phyloP scores from a whole-genome alignment of 2,113 vertebrate genomes.

The Buteo buteo region DNA sequence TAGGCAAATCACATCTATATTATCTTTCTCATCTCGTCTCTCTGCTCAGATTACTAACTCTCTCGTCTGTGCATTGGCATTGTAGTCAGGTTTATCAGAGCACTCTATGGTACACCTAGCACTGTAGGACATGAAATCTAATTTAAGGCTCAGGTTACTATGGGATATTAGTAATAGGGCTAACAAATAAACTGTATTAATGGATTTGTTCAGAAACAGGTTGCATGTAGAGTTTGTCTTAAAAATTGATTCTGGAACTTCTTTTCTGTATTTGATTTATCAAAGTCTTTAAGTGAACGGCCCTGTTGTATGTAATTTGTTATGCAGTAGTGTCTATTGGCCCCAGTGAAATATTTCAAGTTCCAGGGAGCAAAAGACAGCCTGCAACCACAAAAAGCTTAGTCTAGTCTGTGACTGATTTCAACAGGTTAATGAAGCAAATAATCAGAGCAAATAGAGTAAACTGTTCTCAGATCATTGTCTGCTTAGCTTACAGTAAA shows the following conservation, averaged over 20 bases:
- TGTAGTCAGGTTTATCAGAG: background rate
- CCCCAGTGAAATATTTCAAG: background rate
- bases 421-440: background rate
- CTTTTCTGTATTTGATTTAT: background rate
- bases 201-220: background rate
- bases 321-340: background rate
- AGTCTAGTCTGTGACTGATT: background rate
- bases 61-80: background rate
- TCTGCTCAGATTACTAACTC: background rate
- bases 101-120: background rate
- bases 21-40: background rate
- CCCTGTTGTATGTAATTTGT: background rate
- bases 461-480: background rate
- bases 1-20: background rate
- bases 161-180: background rate
- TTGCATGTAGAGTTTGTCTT: background rate
- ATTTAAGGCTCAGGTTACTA: background rate
- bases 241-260: background rate
- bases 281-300: background rate
- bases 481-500: background rate
- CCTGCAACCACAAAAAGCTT: background rate
- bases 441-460: background rate
- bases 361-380: background rate
- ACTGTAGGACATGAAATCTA: background rate
- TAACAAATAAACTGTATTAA: background rate